phyloP scores from a whole-genome alignment of 2,797 vertebrate genomes.

The Sebastes kiyomatsui region DNA sequence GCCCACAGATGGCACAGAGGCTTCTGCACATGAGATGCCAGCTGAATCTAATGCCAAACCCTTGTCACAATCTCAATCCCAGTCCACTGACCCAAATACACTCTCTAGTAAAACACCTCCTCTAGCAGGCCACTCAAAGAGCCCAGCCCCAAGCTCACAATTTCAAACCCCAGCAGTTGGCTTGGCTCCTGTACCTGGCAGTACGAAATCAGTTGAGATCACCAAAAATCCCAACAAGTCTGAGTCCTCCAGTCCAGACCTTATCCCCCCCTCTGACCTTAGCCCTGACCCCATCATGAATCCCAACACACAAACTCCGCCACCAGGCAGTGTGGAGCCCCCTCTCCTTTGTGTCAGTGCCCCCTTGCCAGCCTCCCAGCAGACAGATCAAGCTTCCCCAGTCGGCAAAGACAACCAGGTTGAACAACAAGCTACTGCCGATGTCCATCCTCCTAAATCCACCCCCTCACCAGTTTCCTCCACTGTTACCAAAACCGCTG shows the following conservation, averaged over 20 bases:
- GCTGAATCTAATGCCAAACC: conserved; percentile 63
- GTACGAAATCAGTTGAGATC: conserved; percentile 58
- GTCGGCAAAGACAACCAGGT: conserved; percentile 39
- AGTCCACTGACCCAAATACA: conserved; percentile 51
- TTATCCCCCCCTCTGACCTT: conserved; percentile 77
- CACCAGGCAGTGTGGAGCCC: conserved; percentile 61
- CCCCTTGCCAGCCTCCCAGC: conserved; percentile 46
- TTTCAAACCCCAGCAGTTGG: conserved; percentile 42
- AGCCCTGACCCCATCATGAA: conserved; percentile 79
- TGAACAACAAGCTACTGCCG: conserved; percentile 37
- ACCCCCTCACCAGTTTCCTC: conserved; percentile 48
- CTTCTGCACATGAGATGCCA: conserved; percentile 67
- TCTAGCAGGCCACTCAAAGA: conserved; percentile 25
- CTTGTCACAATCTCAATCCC: conserved; percentile 61
- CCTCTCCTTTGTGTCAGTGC: conserved; percentile 72
- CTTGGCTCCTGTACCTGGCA: conserved; percentile 28
- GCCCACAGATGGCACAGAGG: conserved; percentile 77
- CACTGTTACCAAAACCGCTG: conserved; percentile 55
- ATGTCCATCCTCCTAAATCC: conserved; percentile 39
- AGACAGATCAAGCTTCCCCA: conserved; percentile 34
- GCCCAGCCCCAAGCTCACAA: conserved; percentile 50
- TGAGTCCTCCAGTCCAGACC: conserved; percentile 77
- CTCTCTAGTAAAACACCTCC: conserved; percentile 46
- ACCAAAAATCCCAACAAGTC: conserved; percentile 64
- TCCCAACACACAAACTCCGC: conserved; percentile 65